Percentiles rank a stretch among this genome's conserved stretches.
These are phyloP conservation scores for Bombus sibiricus DNA, from an alignment of 1,140 invertebrate genomes.

Conservation along the genomic window DNA sequence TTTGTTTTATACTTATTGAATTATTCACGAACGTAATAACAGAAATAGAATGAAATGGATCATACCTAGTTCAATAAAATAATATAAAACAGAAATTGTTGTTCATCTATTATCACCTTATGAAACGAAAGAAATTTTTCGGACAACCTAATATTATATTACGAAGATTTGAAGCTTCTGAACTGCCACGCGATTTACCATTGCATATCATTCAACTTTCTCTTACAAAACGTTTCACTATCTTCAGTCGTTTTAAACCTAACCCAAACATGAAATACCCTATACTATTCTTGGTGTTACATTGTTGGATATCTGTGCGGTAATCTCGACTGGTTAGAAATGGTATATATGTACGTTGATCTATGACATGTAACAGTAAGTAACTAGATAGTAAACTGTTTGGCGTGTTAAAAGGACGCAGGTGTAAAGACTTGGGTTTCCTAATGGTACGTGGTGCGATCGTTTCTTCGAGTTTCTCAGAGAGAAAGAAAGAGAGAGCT, in stretches of 20 bases:
- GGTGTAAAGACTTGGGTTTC: constrained; percentile 7
- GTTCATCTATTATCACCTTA: too few species aligned
- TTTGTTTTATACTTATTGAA: too few species aligned
- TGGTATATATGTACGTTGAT: background rate
- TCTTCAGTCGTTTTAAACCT: background rate
- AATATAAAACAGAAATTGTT: too few species aligned
- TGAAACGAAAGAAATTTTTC: too few species aligned
- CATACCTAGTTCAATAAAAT: too few species aligned
- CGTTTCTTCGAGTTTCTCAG: background rate
- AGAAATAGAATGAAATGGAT: too few species aligned
- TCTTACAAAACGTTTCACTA: background rate
- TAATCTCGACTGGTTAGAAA: constrained; percentile 1
- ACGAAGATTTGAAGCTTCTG: too few species aligned
- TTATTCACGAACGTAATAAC: too few species aligned
- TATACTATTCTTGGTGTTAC: background rate
- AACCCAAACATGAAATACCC: background rate
- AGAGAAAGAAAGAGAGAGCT: background rate
- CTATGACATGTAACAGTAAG: background rate
- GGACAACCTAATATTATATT: too few species aligned
- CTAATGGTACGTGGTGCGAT: background rate
- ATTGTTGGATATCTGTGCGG: background rate
- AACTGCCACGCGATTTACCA: too few species aligned
- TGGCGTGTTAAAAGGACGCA: background rate
- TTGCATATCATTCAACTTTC: too few species aligned
- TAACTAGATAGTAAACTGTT: background rate